These are phyloP conservation scores for Tenthredo livida DNA, from an alignment of 2,888 invertebrate species.

Conservation along the genomic window DNA sequence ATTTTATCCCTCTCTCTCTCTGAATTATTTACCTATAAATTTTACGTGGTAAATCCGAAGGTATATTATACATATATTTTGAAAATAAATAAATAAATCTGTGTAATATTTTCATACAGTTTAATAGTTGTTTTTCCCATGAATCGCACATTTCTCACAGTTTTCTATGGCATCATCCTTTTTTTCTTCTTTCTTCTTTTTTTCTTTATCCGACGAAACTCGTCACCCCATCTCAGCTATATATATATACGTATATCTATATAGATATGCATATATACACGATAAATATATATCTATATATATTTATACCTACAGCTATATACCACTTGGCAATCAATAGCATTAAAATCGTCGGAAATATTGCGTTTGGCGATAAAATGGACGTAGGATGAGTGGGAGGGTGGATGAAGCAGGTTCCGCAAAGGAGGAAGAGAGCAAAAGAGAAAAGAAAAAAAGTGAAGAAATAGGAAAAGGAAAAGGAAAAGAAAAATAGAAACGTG, in stretches of 20 bases:
- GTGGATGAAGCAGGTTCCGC: not conserved
- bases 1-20: not conserved
- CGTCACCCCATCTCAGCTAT: not conserved
- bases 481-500: not conserved
- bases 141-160: not conserved
- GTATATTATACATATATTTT: no score
- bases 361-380: conserved; percentile 63
- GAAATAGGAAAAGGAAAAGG: conserved; percentile 43
- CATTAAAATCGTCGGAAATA: conserved; percentile 67
- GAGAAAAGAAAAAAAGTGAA: conserved; percentile 33
- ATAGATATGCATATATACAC: not conserved
- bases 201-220: not conserved
- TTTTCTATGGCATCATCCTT: not conserved
- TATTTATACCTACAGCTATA: not conserved
- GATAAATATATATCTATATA: not conserved
- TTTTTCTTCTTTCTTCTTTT: not conserved
- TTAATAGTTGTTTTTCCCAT: not conserved
- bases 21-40: conserved; percentile 3
- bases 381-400: not conserved
- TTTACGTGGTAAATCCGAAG: not conserved
- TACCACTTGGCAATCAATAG: conserved; percentile 52
- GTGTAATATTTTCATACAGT: not conserved
- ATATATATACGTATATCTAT: not conserved
- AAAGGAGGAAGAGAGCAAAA: conserved; percentile 50
- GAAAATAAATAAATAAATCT: no score